A percentile compares a stretch with the other conserved stretches of the same genome.
These are phyloP conservation scores for Trachymyrmex cornetzi DNA, from an alignment of 1,140 invertebrate species.

Conservation along the genomic window DNA sequence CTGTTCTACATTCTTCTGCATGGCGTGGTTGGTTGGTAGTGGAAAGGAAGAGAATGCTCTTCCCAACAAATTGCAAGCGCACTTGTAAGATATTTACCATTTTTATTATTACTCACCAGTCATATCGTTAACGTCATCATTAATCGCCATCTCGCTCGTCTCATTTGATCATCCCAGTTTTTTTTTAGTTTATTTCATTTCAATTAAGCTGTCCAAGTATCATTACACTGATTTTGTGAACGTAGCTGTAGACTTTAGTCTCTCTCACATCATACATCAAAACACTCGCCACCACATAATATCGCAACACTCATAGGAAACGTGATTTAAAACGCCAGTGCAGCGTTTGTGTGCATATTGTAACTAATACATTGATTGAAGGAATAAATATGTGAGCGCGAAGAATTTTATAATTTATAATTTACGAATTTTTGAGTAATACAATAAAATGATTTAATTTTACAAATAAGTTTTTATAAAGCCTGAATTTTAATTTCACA, in stretches of 20 bases:
- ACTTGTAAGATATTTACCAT: slow-evolving; percentile 89
- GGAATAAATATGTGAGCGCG: slow-evolving; percentile 12
- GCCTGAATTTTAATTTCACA: not conserved
- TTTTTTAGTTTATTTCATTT: slow-evolving; percentile 39
- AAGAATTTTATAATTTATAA: not conserved
- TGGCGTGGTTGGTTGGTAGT: slow-evolving; percentile 89
- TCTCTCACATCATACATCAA: slow-evolving; percentile 55
- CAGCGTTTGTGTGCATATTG: not conserved
- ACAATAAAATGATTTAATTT: not conserved
- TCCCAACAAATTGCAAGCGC: slow-evolving; percentile 90
- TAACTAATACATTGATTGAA: slow-evolving; percentile 34
- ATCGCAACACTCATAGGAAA: slow-evolving; percentile 67
- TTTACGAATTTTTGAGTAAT: not conserved
- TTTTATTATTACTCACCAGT: slow-evolving; percentile 84
- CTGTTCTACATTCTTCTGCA: slow-evolving; percentile 89
- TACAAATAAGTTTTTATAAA: not conserved
- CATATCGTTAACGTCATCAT: slow-evolving; percentile 67
- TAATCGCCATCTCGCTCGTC: slow-evolving; percentile 57
- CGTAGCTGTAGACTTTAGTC: slow-evolving; percentile 65
- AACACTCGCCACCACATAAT: slow-evolving; percentile 35
- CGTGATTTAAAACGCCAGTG: slow-evolving; percentile 18
- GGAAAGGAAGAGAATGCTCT: slow-evolving; percentile 91
- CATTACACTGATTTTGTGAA: slow-evolving; percentile 64
- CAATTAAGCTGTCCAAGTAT: slow-evolving; percentile 59
- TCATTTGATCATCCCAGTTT: slow-evolving; percentile 19